Percentiles rank a stretch among this genome's conserved stretches.
Conservation (phyloP, 2,888 invertebrate genomes). For the Coleophora flavipennella region DNA sequence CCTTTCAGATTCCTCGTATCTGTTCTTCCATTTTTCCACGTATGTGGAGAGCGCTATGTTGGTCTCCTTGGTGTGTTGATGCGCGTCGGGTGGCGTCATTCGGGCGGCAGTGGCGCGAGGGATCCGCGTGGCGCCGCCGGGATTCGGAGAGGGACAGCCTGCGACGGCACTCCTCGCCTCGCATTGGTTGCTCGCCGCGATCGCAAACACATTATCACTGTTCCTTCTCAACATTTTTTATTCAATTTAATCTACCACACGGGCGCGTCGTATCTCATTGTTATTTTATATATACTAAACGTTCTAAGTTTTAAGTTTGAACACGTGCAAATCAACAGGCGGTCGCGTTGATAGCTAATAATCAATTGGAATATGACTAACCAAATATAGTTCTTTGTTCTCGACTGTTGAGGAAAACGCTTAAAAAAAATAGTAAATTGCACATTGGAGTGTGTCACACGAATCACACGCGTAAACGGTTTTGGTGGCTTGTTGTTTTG, state of each 20-base stretch:
- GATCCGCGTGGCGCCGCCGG: constrained; percentile 58
- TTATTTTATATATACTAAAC: constrained; percentile 37
- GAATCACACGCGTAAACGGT: constrained; percentile 27
- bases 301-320: constrained; percentile 38
- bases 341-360: constrained; percentile 34
- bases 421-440: constrained; percentile 36
- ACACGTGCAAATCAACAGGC: constrained; percentile 64
- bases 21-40: constrained; percentile 77
- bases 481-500: constrained; percentile 1
- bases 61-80: constrained; percentile 60
- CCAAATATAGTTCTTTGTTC: constrained; percentile 60
- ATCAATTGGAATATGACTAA: constrained; percentile 14
- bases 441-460: constrained; percentile 36
- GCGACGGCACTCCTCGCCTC: constrained; percentile 61
- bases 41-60: constrained; percentile 64
- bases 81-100: constrained; percentile 67
- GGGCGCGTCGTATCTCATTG: constrained; percentile 46
- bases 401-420: constrained; percentile 51
- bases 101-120: constrained; percentile 65
- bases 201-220: constrained; percentile 70
- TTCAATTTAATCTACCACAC: constrained; percentile 53
- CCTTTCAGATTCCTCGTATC: constrained; percentile 80
- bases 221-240: constrained; percentile 72
- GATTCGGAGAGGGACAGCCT: constrained; percentile 49
- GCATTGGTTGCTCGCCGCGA: constrained; percentile 67